phyloP scores from a whole-genome alignment of 2,113 vertebrate genomes.

The Toxostoma redivivum region DNA sequence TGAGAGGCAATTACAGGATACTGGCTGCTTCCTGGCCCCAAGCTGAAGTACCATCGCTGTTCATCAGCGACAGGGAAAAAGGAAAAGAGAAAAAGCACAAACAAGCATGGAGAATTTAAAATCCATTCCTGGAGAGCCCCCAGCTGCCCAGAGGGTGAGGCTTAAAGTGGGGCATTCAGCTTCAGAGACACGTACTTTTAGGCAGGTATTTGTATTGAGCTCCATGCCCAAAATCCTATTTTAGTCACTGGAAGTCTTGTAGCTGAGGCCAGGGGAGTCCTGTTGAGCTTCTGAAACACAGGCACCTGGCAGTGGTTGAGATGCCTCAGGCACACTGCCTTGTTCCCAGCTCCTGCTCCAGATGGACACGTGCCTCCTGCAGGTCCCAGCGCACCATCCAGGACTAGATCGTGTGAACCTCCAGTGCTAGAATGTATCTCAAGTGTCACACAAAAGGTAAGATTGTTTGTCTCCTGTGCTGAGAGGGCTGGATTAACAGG shows the following conservation, averaged over 20 bases:
- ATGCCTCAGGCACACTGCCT: neutral
- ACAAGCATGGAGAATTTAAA: neutral
- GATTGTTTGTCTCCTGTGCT: neutral
- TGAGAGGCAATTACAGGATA: slow-evolving; percentile 48
- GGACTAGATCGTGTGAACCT: neutral
- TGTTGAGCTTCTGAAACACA: neutral
- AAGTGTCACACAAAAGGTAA: neutral
- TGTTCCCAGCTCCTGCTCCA: neutral
- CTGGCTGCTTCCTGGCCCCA: slow-evolving; percentile 3
- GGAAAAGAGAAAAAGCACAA: neutral
- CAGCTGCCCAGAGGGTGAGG: neutral
- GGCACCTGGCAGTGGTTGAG: neutral
- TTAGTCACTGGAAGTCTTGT: neutral
- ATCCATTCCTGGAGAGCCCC: neutral
- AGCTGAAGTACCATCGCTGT: neutral
- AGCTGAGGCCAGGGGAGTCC: neutral
- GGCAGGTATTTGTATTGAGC: neutral
- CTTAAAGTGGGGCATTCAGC: neutral
- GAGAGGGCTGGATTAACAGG: neutral
- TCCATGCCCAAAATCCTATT: neutral
- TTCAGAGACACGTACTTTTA: neutral
- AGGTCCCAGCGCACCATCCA: neutral
- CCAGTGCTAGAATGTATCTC: neutral
- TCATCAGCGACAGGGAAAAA: neutral
- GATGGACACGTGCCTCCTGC: neutral